Base-by-base conservation (phyloP, 2,888 invertebrate species). In the Daptonema setosum region DNA sequence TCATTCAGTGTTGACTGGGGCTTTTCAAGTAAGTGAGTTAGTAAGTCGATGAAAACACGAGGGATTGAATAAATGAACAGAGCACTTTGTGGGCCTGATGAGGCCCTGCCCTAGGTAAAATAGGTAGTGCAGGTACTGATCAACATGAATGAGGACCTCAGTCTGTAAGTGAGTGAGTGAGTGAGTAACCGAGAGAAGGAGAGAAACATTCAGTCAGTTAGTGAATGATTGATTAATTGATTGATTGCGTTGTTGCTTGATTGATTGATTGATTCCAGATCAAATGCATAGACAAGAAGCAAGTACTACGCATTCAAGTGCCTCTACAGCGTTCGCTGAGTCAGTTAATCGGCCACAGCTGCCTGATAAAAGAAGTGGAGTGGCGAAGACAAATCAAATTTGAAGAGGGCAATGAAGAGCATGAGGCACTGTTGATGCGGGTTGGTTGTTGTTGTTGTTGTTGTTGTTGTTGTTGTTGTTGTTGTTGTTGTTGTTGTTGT, bases 361-460 rank as follows among this genome's bases (percentile, higher is more conserved):
- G 45, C 45, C 51, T 51, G 25, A 5, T 51, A 5, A 3, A 26
- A 20, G 51, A 64, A 60, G 63, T 63, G n/a, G 65, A 65, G 54
- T 41, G 53, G 5, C 52, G 60, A 2, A 56, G 65, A 5, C 29
- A 51, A 11, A 58, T 58, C 30, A 54, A 52, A 29, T 65, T 62
- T 56, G 60, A 62, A 48, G 35, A 59, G 3, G 45, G 58, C 29
- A 58, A 61, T 53, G 57, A 57, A 2, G 52, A 50, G 24, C 65
- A 65, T 50, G 65, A 64, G 45, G 57, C 58, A 24, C 50, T 54
- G 43, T 56, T 65, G 45, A 28, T 57, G 51, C 8, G 17, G 26
- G 51, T 51, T 17, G 17, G 8, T 35, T 17, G 17, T 17, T 35
- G n/a, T 35, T 35, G 35, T 17, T 35, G 35, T 11, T 35, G 8